A percentile compares a stretch with the other conserved stretches of the same genome.
phyloP scores from a whole-genome alignment of 2,888 invertebrate species.

The Agrochola lychnidis region DNA sequence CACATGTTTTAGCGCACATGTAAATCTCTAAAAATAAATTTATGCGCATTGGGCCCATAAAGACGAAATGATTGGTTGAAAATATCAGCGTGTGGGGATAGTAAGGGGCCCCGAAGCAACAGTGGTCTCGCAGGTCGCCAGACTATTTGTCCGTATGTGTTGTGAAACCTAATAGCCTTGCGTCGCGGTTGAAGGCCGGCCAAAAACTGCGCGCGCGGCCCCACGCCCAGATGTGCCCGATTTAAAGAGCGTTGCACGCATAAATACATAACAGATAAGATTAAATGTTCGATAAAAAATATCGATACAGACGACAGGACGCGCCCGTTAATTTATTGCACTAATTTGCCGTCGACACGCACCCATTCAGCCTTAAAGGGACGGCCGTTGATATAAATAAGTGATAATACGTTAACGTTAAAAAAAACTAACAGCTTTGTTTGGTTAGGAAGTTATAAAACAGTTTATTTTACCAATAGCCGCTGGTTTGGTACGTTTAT shows the following conservation, averaged over 20 bases:
- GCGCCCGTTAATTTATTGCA: conserved; percentile 58
- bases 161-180: conserved; percentile 87
- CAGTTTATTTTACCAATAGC: conserved; percentile 84
- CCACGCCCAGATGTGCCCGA: conserved; percentile 76
- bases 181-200: conserved; percentile 86
- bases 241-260: conserved; percentile 78
- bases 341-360: conserved; percentile 64
- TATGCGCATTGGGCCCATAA: conserved; percentile 39
- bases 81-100: conserved; percentile 48
- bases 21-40: conserved; percentile 48
- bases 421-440: conserved; percentile 74
- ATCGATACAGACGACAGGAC: conserved; percentile 60
- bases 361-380: conserved; percentile 63
- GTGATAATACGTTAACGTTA: conserved; percentile 64
- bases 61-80: conserved; percentile 44
- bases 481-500: conserved; percentile 77
- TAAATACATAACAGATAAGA: conserved; percentile 78
- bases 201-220: conserved; percentile 79
- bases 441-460: conserved; percentile 87
- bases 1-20: conserved; percentile 76
- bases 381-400: conserved; percentile 59
- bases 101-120: conserved; percentile 72
- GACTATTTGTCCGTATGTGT: conserved; percentile 80
- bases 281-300: conserved; percentile 67
- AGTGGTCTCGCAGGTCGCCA: conserved; percentile 72